Percentiles rank a stretch among this genome's conserved stretches.
These are phyloP conservation scores for Calliphora vicina DNA, from an alignment of 1,140 invertebrate genomes.

Conservation along the genomic window DNA sequence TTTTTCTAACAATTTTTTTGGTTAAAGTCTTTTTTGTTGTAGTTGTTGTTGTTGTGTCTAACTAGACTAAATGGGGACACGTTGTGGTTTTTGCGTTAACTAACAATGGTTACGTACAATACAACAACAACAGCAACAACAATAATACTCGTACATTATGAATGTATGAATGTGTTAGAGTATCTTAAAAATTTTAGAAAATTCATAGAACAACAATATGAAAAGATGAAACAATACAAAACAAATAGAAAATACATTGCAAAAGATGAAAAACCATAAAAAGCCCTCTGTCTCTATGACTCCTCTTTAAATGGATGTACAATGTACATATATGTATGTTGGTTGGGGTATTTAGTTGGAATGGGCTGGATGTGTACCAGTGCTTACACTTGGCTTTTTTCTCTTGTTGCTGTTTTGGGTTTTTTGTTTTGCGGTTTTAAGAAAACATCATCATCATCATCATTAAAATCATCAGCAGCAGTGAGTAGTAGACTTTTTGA, in stretches of 20 bases:
- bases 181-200: background rate
- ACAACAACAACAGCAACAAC: background rate
- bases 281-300: background rate
- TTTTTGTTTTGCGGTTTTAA: constrained; percentile 14
- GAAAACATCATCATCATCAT: background rate
- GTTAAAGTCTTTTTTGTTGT: background rate
- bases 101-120: background rate
- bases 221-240: background rate
- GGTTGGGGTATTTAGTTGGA: too few species aligned
- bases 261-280: background rate
- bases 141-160: too few species aligned
- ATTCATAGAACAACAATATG: background rate
- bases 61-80: constrained; percentile 31
- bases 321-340: too few species aligned
- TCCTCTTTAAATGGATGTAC: too few species aligned
- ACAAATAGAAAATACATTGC: background rate
- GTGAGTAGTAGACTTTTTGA: constrained; percentile 4
- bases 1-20: background rate
- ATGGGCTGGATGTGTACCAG: too few species aligned
- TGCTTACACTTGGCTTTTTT: too few species aligned
- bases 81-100: constrained; percentile 32
- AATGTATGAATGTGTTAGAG: background rate
- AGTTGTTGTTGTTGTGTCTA: constrained; percentile 11
- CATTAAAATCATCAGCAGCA: background rate
- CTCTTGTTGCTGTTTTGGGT: background rate